These are phyloP conservation scores for Miichthys miiuy DNA, from an alignment of 2,797 vertebrate species.

Conservation along the genomic window DNA sequence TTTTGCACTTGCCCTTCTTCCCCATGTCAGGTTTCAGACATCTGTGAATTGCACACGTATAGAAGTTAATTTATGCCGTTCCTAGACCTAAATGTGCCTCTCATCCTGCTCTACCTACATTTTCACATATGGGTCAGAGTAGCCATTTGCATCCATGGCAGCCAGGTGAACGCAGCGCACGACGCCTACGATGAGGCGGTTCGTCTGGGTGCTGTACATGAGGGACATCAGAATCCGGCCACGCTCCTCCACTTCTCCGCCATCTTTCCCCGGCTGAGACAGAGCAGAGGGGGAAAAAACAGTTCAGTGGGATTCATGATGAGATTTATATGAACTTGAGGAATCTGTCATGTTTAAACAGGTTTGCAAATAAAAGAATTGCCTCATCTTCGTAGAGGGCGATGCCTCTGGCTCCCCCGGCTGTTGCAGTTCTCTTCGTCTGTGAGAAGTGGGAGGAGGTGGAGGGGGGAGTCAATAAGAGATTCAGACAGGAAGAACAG, in stretches of 20 bases:
- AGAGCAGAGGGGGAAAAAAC: conserved; percentile 6
- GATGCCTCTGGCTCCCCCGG: conserved; percentile 91
- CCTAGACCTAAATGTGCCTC: neutral
- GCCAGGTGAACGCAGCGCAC: conserved; percentile 96
- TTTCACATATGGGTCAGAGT: conserved; percentile 98
- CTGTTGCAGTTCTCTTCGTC: conserved; percentile 93
- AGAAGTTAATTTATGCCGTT: neutral
- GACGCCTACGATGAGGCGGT: conserved; percentile 92
- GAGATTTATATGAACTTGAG: conserved; percentile 32
- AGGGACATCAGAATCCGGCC: conserved; percentile 96
- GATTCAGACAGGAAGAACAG: conserved; percentile 36
- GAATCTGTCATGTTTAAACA: conserved; percentile 66
- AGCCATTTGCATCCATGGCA: conserved; percentile 97
- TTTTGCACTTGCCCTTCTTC: conserved; percentile 98
- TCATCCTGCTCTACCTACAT: conserved; percentile 83
- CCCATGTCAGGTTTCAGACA: conserved; percentile 98
- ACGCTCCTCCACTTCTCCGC: conserved; percentile 90
- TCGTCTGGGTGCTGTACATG: conserved; percentile 94
- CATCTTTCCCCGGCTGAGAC: conserved; percentile 86
- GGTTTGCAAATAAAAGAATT: conserved; percentile 61
- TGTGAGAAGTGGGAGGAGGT: conserved; percentile 51
- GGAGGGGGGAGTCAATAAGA: conserved; percentile 41
- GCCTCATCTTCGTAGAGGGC: conserved; percentile 97
- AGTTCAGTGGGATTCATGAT: conserved; percentile 11
- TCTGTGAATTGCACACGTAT: conserved; percentile 75